phyloP scores from a whole-genome alignment of 2,113 vertebrate species.

The Cygnus buccinator region DNA sequence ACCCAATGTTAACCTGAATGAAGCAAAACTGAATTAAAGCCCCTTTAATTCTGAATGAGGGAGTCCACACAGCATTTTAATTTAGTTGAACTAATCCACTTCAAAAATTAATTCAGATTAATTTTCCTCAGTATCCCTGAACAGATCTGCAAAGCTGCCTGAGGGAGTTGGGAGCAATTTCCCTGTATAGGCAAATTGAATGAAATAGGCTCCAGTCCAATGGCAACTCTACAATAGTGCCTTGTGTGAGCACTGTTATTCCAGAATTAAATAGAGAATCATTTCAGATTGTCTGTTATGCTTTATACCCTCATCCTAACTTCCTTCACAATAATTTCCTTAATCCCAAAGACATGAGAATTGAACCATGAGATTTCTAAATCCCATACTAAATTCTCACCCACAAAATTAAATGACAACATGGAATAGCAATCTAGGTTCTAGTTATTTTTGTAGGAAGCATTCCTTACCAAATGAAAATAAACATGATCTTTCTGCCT shows the following conservation, averaged over 20 bases:
- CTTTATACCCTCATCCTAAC: background rate
- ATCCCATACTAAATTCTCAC: background rate
- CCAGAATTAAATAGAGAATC: constrained; percentile 14
- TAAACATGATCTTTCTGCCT: background rate
- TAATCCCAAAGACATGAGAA: constrained; percentile 4
- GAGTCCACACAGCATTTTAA: constrained; percentile 63
- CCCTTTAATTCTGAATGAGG: constrained; percentile 47
- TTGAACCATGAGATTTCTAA: background rate
- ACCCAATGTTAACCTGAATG: constrained; percentile 1
- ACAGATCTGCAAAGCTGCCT: constrained; percentile 56
- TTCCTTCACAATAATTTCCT: constrained; percentile 20
- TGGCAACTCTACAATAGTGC: constrained; percentile 27
- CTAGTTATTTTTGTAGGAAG: background rate
- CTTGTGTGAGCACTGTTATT: constrained; percentile 39
- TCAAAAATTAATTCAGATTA: constrained; percentile 70
- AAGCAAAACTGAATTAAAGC: constrained; percentile 55
- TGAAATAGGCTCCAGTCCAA: constrained; percentile 47
- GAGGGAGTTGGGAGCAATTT: constrained; percentile 56
- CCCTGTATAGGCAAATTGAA: constrained; percentile 42
- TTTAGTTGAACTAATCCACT: constrained; percentile 70
- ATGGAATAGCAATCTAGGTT: background rate
- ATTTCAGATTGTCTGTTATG: constrained; percentile 45
- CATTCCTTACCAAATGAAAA: constrained; percentile 37
- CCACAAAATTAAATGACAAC: constrained; percentile 7
- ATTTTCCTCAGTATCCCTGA: constrained; percentile 67